phyloP scores from a whole-genome alignment of 2,113 vertebrate genomes.

The Agelaius phoeniceus region DNA sequence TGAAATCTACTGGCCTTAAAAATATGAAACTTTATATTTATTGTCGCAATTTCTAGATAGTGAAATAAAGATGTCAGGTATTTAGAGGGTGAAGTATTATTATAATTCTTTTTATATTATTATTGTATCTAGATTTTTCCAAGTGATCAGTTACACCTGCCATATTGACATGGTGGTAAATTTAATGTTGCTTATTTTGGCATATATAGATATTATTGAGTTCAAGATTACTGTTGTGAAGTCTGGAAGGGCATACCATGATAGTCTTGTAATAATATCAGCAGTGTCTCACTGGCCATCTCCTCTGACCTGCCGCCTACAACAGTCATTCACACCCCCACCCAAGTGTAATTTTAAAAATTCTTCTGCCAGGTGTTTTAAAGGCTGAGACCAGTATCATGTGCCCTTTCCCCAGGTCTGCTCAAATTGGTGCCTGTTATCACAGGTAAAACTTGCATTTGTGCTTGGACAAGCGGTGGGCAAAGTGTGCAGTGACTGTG shows the following conservation, averaged over 20 bases:
- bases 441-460: neutral
- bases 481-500: rapidly evolving
- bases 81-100: neutral
- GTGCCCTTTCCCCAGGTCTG: neutral
- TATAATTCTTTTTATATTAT: neutral
- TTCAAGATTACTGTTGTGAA: neutral
- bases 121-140: neutral
- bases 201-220: neutral
- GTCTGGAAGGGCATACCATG: neutral
- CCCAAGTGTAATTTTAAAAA: rapidly evolving
- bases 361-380: neutral
- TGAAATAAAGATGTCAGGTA: neutral
- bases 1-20: neutral
- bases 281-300: neutral
- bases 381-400: neutral
- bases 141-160: neutral
- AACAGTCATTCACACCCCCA: rapidly evolving
- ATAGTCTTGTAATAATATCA: neutral
- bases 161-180: neutral
- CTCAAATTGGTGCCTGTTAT: neutral
- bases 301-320: neutral
- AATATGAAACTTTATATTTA: neutral
- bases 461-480: neutral
- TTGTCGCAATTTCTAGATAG: neutral
- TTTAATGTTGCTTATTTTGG: neutral